These are phyloP conservation scores for Daboia siamensis DNA, from an alignment of 2,113 vertebrate genomes.

Conservation along the genomic window DNA sequence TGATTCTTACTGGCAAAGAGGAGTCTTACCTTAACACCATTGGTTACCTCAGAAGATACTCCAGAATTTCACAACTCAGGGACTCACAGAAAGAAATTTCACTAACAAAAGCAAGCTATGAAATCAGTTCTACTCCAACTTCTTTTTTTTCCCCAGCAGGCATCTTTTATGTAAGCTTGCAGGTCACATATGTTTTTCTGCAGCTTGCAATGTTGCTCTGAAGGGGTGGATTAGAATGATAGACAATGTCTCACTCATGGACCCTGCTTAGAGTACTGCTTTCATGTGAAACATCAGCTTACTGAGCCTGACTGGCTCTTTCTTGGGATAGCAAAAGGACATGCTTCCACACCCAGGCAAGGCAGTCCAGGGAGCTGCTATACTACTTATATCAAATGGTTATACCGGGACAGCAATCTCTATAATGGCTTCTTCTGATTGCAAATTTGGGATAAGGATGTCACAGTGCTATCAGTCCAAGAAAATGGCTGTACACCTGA, in stretches of 20 bases:
- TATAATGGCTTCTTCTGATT: not conserved
- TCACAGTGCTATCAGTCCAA: not conserved
- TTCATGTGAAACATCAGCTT: not conserved
- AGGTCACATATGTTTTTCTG: not conserved
- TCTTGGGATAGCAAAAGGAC: not conserved
- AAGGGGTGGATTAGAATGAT: not conserved
- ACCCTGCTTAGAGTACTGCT: not conserved
- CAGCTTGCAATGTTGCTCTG: not conserved
- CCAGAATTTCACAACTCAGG: not conserved
- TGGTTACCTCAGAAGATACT: not conserved
- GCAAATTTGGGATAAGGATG: not conserved
- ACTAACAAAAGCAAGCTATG: not conserved
- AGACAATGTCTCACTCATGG: not conserved
- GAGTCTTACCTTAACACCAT: not conserved
- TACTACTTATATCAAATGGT: not conserved
- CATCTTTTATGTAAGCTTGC: not conserved
- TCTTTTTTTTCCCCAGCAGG: not conserved
- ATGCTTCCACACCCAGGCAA: not conserved
- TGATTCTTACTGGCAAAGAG: too few species aligned
- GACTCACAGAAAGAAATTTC: too few species aligned
- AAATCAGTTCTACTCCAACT: not conserved
- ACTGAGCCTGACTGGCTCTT: not conserved
- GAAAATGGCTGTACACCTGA: not conserved
- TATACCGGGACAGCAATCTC: not conserved
- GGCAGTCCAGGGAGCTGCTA: not conserved